Evolutionary conservation across 2,888 invertebrate species (phyloP).

Genomic region (Trilocha varians): DNA sequence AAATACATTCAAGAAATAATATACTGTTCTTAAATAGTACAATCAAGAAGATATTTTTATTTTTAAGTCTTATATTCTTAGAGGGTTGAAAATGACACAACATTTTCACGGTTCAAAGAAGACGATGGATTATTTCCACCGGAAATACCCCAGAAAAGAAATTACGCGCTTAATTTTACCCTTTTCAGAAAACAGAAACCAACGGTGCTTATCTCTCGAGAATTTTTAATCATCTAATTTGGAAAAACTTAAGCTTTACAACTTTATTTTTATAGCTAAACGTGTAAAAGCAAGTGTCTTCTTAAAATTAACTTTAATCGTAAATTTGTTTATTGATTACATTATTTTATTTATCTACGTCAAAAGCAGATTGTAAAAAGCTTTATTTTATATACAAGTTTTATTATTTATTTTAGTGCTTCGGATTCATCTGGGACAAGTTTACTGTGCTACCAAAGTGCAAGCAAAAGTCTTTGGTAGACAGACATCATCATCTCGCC

Average conservation of each 20-base stretch:
- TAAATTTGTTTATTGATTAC: conserved; percentile 9
- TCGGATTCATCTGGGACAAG: conserved; percentile 64
- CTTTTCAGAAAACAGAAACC: neutral
- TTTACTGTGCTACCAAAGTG: conserved; percentile 35
- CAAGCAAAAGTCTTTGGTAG: conserved; percentile 30
- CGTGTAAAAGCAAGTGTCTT: too few relatives aligned
- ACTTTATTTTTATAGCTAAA: too few relatives aligned
- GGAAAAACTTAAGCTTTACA: neutral
- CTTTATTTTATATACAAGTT: conserved; percentile 19
- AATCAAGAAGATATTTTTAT: too few relatives aligned
- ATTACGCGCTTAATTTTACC: neutral
- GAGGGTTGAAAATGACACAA: neutral
- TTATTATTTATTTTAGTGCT: conserved; percentile 43
- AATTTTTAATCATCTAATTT: neutral
- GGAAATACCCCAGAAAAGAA: neutral
- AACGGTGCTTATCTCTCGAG: neutral
- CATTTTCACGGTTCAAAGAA: neutral
- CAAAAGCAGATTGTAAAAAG: conserved; percentile 16
- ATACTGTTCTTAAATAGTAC: too few relatives aligned
- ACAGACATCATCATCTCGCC: conserved; percentile 56
- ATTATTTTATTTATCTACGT: conserved; percentile 15
- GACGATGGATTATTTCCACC: neutral
- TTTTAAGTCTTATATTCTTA: neutral
- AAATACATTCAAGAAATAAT: too few relatives aligned
- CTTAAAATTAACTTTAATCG: too few relatives aligned